These are phyloP conservation scores for Caenorhabditis panamensis DNA, from an alignment of 2,888 invertebrate species.

Conservation along the genomic window DNA sequence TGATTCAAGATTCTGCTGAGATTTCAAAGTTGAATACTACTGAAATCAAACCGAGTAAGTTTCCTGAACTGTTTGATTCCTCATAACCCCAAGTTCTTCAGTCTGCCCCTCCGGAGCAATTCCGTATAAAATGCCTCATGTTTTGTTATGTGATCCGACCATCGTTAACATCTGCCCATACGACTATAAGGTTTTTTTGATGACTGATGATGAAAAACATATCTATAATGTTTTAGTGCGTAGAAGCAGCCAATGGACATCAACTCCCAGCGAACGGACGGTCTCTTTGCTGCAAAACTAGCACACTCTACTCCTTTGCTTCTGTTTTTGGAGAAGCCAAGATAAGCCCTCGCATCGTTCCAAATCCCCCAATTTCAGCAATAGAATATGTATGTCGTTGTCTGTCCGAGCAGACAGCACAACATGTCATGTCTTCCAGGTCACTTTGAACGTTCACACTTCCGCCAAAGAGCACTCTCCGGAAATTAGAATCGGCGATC, in stretches of 20 bases:
- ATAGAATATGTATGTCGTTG: conserved; percentile 69
- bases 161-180: conserved; percentile 76
- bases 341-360: conserved; percentile 71
- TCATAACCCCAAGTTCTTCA: conserved; percentile 3
- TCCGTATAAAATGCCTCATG: conserved; percentile 72
- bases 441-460: conserved; percentile 75
- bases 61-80: neutral
- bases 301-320: conserved; percentile 74
- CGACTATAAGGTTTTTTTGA: conserved; percentile 65
- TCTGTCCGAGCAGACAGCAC: too few relatives aligned
- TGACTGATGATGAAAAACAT: neutral
- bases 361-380: conserved; percentile 73
- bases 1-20: conserved; percentile 72
- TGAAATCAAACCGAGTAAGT: conserved; percentile 71
- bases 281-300: conserved; percentile 75
- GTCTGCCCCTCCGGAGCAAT: conserved; percentile 74
- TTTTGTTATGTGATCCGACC: conserved; percentile 73
- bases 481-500: conserved; percentile 75
- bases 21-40: conserved; percentile 62
- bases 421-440: conserved; percentile 46
- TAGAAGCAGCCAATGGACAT: conserved; percentile 74
- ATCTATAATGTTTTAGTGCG: conserved; percentile 60
- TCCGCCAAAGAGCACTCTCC: conserved; percentile 74
- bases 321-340: conserved; percentile 72
- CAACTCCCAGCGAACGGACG: conserved; percentile 70